Evolutionary conservation across 2,888 invertebrate species (phyloP).

Genomic region (Alcis repandata): DNA sequence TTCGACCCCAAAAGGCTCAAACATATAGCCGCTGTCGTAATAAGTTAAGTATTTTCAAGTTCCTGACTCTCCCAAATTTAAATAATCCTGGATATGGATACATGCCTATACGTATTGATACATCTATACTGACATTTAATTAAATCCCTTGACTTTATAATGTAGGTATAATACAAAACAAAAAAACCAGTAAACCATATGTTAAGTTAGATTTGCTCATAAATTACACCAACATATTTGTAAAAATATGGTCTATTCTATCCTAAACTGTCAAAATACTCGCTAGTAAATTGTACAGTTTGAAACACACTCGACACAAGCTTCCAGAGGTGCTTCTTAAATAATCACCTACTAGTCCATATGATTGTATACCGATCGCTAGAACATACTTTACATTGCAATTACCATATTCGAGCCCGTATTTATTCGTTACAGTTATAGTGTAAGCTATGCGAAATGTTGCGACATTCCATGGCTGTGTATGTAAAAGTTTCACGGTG

Average conservation of each 20-base stretch:
- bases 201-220: too few relatives aligned
- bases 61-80: too few relatives aligned
- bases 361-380: conserved; percentile 24
- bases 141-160: too few relatives aligned
- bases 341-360: conserved; percentile 44
- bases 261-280: too few relatives aligned
- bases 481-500: conserved; percentile 9
- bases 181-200: too few relatives aligned
- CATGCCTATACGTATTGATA: too few relatives aligned
- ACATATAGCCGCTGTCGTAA: too few relatives aligned
- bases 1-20: too few relatives aligned
- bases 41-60: too few relatives aligned
- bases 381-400: conserved; percentile 40
- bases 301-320: conserved; percentile 46
- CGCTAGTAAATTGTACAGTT: conserved; percentile 36
- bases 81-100: too few relatives aligned
- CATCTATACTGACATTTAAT: too few relatives aligned
- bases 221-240: neutral
- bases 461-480: conserved; percentile 23
- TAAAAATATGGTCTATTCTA: neutral
- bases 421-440: conserved; percentile 46
- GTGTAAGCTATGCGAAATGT: conserved; percentile 38
- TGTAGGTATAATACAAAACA: too few relatives aligned
- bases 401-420: conserved; percentile 47
- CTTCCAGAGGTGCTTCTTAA: conserved; percentile 38